phyloP scores from a whole-genome alignment of 2,113 vertebrate genomes.

The Istiophorus platypterus region DNA sequence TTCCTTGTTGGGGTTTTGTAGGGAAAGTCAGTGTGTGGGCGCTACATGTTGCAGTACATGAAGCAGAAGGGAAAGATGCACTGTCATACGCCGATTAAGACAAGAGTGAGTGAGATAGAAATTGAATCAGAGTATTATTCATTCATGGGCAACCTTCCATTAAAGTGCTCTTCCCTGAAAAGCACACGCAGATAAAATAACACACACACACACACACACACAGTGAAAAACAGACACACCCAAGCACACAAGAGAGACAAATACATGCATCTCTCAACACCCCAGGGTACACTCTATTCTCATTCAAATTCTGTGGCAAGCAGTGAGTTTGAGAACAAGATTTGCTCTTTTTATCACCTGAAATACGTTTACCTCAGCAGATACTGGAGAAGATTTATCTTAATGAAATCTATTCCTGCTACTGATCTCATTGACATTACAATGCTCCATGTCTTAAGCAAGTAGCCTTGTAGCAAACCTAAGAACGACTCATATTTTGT shows the following conservation, averaged over 20 bases:
- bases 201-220: conserved; percentile 37
- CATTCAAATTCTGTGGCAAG: conserved; percentile 73
- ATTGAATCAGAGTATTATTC: conserved; percentile 53
- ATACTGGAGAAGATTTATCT: conserved; percentile 74
- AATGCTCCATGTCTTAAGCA: conserved; percentile 62
- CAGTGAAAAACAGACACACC: conserved; percentile 36
- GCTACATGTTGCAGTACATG: conserved; percentile 19
- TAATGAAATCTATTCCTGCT: conserved; percentile 82
- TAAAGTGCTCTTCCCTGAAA: conserved; percentile 50
- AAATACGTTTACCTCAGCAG: conserved; percentile 74
- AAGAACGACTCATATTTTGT: conserved; percentile 34
- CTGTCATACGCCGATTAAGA: conserved; percentile 43
- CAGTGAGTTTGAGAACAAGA: conserved; percentile 69
- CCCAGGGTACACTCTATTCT: conserved; percentile 50
- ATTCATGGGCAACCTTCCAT: conserved; percentile 61
- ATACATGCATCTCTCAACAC: conserved; percentile 46
- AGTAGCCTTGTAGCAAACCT: conserved; percentile 41
- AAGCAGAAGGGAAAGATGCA: conserved; percentile 35
- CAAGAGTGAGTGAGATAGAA: conserved; percentile 54
- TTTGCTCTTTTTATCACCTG: conserved; percentile 71
- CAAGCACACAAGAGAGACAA: conserved; percentile 36
- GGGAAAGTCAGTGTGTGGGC: neutral
- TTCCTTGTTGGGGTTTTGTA: conserved; percentile 10
- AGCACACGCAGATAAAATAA: conserved; percentile 32
- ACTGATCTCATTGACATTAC: conserved; percentile 72